phyloP scores from a whole-genome alignment of 2,888 invertebrate genomes.

The Gymnoscelis rufifasciata region DNA sequence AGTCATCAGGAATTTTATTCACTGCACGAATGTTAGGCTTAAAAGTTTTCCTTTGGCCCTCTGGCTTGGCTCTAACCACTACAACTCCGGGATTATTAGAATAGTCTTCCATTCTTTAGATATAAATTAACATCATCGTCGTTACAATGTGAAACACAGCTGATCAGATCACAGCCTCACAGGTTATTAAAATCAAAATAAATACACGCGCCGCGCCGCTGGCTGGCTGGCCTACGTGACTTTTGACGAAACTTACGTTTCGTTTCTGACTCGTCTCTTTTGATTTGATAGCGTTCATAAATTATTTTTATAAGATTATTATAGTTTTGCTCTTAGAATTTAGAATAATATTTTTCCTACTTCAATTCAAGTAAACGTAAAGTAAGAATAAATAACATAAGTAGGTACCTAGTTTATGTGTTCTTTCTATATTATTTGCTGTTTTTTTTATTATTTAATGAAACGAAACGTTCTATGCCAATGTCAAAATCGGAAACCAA shows the following conservation, averaged over 20 bases:
- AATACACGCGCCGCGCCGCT: slow-evolving; percentile 51
- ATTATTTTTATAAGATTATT: too few relatives aligned
- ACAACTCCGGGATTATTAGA: slow-evolving; percentile 68
- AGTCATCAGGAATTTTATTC: slow-evolving; percentile 89
- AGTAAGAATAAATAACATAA: too few relatives aligned
- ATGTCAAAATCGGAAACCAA: too few relatives aligned
- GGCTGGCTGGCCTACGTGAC: slow-evolving; percentile 67
- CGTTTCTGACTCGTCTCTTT: too few relatives aligned
- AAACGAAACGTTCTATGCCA: too few relatives aligned
- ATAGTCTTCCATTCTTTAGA: slow-evolving; percentile 55
- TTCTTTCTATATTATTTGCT: too few relatives aligned
- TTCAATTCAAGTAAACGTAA: too few relatives aligned
- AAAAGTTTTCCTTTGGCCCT: slow-evolving; percentile 85
- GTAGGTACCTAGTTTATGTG: too few relatives aligned
- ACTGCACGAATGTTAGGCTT: slow-evolving; percentile 84
- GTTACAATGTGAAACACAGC: background rate
- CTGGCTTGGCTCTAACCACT: slow-evolving; percentile 87
- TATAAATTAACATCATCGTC: slow-evolving; percentile 13
- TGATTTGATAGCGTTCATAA: too few relatives aligned
- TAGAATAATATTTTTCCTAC: too few relatives aligned
- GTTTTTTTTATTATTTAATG: too few relatives aligned
- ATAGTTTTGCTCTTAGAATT: too few relatives aligned
- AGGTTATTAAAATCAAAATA: slow-evolving; percentile 51
- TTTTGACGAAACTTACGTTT: slow-evolving; percentile 50
- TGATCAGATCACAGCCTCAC: slow-evolving; percentile 12